Evolutionary conservation across 2,888 invertebrate genomes (phyloP), one percentile per base, ranked within the genome.

Genomic region (Dryomyza anilis): DNA sequence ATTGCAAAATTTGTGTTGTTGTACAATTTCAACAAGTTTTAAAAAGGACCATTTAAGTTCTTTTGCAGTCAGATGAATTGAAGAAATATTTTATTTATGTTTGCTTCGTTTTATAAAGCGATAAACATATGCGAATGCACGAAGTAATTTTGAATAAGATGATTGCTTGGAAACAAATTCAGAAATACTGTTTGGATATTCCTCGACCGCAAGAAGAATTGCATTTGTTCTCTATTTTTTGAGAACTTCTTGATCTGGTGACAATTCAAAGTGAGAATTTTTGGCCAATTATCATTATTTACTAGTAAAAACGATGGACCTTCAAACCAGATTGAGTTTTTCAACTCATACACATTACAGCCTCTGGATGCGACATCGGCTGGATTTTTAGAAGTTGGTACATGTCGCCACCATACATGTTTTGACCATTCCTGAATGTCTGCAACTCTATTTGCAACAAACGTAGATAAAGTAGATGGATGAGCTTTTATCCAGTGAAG

Each of bases 371-470:
- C n/a, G n/a, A n/a, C n/a, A n/a, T n/a, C n/a, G n/a, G 59, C 48
- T 19, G 48, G 59, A 33, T 59, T 59, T 59, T 59, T 16, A 6
- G 23, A 48, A 10, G 46, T 30, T 29, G 16, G 46, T 7, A 59
- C 27, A 8, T 59, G 45, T 30, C 30, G 33, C 59, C 46, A 59
- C 29, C 19, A 19, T 25, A 30, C 39, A 1, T 30, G 21, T 1
- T 16, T 2, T 2, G 59, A 48, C 48, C 30, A 16, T 21, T 48
- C 48, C 19, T 59, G 59, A 3, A 48, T 46, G 12, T 48, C 48
- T n/a, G 30, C 16, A 10, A 59, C 59, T 16, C 59, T 21, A 30
- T 59, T 59, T 19, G 59, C 46, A 19, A 60, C 48, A n/a, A 60
- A 60, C 7, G 59, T 60, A n/a, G 5, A 14, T n/a, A 30, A 29